Conservation (phyloP, 2,113 vertebrate genomes). For the Odontophorus gujanensis region DNA sequence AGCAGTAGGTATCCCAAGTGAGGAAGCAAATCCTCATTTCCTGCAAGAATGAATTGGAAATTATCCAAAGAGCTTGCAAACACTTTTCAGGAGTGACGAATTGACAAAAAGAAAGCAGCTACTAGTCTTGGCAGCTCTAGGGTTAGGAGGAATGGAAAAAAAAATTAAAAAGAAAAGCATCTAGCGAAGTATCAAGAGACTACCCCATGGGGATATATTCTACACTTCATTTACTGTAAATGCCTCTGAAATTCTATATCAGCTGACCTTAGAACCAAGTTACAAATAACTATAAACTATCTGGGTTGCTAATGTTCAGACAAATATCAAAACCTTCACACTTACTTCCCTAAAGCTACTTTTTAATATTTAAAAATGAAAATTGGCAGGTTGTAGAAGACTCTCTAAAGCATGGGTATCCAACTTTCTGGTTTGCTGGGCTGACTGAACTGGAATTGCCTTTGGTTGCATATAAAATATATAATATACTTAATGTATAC, state of each 20-base stretch:
- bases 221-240: conserved; percentile 73
- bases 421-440: too few relatives aligned
- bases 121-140: conserved; percentile 71
- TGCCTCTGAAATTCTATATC: conserved; percentile 74
- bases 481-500: too few relatives aligned
- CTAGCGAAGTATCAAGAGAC: conserved; percentile 60
- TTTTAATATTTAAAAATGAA: background rate
- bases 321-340: conserved; percentile 49
- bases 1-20: conserved; percentile 90
- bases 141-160: background rate
- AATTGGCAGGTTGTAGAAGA: background rate
- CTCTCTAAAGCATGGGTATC: background rate
- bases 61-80: conserved; percentile 85
- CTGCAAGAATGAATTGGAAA: conserved; percentile 87
- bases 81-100: conserved; percentile 83
- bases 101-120: conserved; percentile 83
- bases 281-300: conserved; percentile 35
- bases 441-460: too few relatives aligned
- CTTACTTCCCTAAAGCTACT: background rate
- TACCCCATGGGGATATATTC: conserved; percentile 31
- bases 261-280: conserved; percentile 60
- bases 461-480: too few relatives aligned
- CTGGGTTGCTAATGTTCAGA: conserved; percentile 21
- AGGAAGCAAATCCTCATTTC: conserved; percentile 87
- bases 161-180: background rate